Conservation (phyloP, 1,140 invertebrate genomes). For the Chelonus insularis region DNA sequence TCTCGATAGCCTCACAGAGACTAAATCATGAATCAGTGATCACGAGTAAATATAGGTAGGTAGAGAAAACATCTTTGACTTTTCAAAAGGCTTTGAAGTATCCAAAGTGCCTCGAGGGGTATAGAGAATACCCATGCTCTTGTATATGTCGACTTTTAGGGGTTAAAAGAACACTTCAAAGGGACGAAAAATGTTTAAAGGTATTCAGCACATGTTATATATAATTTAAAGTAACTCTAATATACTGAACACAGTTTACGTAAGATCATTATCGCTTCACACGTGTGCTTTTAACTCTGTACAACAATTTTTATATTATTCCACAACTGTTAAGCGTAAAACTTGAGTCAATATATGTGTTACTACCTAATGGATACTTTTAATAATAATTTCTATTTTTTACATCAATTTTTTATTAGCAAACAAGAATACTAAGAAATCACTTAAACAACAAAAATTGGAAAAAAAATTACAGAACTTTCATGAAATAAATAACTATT, state of each 20-base stretch:
- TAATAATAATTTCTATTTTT: too few species aligned
- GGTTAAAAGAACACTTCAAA: neutral
- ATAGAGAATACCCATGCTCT: too few species aligned
- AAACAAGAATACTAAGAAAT: too few species aligned
- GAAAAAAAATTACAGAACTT: too few species aligned
- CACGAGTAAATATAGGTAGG: neutral
- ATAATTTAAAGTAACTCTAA: conserved; percentile 1
- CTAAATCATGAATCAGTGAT: conserved; percentile 1
- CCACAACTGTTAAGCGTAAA: too few species aligned
- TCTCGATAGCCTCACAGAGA: neutral
- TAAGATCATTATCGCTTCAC: conserved; percentile 6
- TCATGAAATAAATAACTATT: too few species aligned
- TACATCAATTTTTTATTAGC: too few species aligned
- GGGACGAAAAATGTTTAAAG: neutral
- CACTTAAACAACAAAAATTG: too few species aligned
- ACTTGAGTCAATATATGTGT: too few species aligned
- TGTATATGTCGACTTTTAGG: neutral
- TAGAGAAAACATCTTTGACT: neutral
- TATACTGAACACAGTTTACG: conserved; percentile 10
- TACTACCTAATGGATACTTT: too few species aligned
- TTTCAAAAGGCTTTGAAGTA: neutral
- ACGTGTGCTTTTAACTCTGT: too few species aligned
- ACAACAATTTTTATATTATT: too few species aligned
- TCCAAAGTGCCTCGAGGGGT: neutral
- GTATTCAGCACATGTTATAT: neutral